Evolutionary conservation across 2,797 vertebrate genomes (phyloP).

Genomic region (Oryzias sinensis): DNA sequence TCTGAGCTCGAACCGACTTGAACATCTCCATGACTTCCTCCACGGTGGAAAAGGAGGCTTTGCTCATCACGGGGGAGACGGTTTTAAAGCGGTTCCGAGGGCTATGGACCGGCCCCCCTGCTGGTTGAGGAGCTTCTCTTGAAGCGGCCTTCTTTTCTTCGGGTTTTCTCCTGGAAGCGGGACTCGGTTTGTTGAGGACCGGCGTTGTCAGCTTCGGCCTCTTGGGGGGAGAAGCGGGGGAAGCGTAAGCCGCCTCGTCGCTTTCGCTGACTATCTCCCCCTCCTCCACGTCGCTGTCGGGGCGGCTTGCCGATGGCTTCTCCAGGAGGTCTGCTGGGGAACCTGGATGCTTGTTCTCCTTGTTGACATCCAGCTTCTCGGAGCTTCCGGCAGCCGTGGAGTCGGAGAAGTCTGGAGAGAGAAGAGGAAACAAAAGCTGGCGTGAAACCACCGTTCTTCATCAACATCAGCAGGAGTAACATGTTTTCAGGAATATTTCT

Average conservation of each 20-base stretch:
- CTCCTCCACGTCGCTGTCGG: conserved; percentile 88
- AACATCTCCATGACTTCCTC: conserved; percentile 90
- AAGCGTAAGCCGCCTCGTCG: conserved; percentile 64
- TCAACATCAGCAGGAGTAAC: too few species aligned
- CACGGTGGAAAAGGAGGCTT: conserved; percentile 75
- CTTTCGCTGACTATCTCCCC: conserved; percentile 91
- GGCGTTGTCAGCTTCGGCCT: conserved; percentile 42
- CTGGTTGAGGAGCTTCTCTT: conserved; percentile 31
- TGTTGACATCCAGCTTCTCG: conserved; percentile 84
- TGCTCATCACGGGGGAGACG: conserved; percentile 62
- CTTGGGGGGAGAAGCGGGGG: conserved; percentile 54
- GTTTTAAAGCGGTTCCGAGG: conserved; percentile 79
- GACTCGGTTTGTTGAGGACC: conserved; percentile 46
- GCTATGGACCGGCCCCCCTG: conserved; percentile 42
- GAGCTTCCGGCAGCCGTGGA: conserved; percentile 40
- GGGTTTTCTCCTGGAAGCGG: conserved; percentile 42
- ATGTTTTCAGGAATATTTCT: too few species aligned
- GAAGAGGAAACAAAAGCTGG: not conserved
- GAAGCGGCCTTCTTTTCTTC: conserved; percentile 32
- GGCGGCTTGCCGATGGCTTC: conserved; percentile 47
- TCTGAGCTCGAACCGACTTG: conserved; percentile 81
- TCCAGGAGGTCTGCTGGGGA: conserved; percentile 58
- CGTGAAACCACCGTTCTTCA: not conserved
- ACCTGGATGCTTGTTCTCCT: conserved; percentile 90
- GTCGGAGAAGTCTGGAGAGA: conserved; percentile 67